Conservation (phyloP, 2,888 invertebrate genomes). For the Eupithecia insigniata region DNA sequence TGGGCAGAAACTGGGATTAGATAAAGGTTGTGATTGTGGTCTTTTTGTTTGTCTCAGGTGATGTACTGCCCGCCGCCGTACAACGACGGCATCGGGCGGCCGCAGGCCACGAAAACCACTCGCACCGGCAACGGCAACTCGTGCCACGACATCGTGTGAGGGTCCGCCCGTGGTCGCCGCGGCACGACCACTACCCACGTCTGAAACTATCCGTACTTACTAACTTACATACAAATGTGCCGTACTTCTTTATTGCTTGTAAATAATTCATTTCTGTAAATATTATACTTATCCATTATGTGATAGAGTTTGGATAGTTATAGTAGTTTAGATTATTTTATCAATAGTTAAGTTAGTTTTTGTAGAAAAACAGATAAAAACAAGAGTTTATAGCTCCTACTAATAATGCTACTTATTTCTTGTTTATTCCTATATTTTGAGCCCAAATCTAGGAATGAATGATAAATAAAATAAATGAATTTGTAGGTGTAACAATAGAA, state of each 20-base stretch:
- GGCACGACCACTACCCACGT: neutral
- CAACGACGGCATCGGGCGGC: conserved; percentile 68
- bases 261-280: conserved; percentile 28
- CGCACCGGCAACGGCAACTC: conserved; percentile 88
- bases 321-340: neutral
- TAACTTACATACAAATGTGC: neutral
- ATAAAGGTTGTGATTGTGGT: neutral
- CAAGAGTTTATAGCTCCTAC: neutral
- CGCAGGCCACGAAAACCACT: conserved; percentile 87
- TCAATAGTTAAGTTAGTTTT: conserved; percentile 11
- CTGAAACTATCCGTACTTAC: neutral
- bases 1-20: neutral
- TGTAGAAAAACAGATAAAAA: conserved; percentile 13
- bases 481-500: conserved; percentile 39
- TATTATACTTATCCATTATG: neutral
- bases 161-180: conserved; percentile 67
- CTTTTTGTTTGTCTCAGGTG: conserved; percentile 65
- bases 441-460: conserved; percentile 59
- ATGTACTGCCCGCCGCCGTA: conserved; percentile 85
- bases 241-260: conserved; percentile 23
- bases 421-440: conserved; percentile 58
- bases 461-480: conserved; percentile 31
- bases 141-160: conserved; percentile 84
- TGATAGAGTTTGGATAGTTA: neutral
- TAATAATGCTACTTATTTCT: conserved; percentile 37